Percentiles rank a stretch among this genome's conserved stretches.
These are phyloP conservation scores for Pitangus sulphuratus DNA, from an alignment of 2,797 vertebrate species.

Conservation along the genomic window DNA sequence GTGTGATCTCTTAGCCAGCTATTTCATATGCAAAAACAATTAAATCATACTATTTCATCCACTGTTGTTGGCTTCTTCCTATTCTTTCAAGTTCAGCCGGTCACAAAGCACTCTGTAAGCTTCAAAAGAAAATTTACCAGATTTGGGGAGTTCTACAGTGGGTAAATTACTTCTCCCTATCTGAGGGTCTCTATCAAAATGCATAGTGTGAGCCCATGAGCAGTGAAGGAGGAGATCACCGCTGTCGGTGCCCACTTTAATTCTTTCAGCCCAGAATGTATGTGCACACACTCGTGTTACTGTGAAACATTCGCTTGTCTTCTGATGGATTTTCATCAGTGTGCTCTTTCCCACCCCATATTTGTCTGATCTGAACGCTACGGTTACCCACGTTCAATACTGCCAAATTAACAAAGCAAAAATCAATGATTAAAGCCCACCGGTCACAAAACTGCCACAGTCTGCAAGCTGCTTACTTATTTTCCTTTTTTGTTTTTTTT, in stretches of 20 bases:
- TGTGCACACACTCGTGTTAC: background rate
- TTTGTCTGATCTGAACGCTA: rapidly evolving
- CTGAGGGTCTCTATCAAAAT: background rate
- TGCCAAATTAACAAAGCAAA: constrained; percentile 11
- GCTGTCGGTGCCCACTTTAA: background rate
- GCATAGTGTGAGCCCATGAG: background rate
- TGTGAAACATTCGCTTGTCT: background rate
- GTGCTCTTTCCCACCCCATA: background rate
- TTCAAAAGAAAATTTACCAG: background rate
- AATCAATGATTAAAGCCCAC: background rate
- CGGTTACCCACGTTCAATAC: background rate
- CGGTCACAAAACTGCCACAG: background rate
- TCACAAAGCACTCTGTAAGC: background rate
- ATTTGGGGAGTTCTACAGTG: background rate
- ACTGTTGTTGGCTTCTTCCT: background rate
- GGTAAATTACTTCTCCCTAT: background rate
- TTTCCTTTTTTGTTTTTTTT: background rate
- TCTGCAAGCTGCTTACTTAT: background rate
- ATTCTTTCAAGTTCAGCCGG: background rate
- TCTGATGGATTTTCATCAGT: background rate
- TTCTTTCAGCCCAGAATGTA: background rate
- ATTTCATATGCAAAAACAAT: background rate
- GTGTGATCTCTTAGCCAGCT: background rate
- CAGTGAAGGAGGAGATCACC: background rate
- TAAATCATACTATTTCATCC: background rate